Evolutionary conservation across 2,113 vertebrate species (phyloP), one percentile per base, ranked within the genome.

Genomic region (Urocitellus parryii): DNA sequence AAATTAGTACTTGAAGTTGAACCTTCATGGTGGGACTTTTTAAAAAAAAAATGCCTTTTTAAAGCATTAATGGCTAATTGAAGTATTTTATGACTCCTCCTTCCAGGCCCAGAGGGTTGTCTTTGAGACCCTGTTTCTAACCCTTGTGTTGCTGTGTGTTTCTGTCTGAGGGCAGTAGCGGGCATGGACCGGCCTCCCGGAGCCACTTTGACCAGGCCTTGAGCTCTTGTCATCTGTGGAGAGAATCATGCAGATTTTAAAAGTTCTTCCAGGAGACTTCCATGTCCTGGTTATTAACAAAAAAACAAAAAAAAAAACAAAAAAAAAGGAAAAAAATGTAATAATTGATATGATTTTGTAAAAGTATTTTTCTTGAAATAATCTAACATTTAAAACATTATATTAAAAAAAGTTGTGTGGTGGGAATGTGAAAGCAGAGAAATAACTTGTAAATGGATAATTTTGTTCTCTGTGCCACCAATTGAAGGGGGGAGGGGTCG

Each of bases 281-380:
- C 97, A 96, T 97, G 97, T 98, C 98, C 98, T 98, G 98, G 97
- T 98, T 98, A 96, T 98, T 98, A 98, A 96, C 97, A 97, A 98
- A 97, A n/a, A 68, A 97, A 97, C 39, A n/a, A 58, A 95, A 86
- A 51, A 97, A 97, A 83, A 51, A 97, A 97, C 1, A 45, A 45
- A 45, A 45, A 45, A 45, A 45, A 68, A 97, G 97, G 39, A 58
- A 95, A 86, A 51, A 97, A 97, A 95, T 97, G 95, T 97, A 97
- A 97, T 97, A 97, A 95, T 95, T 98, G 98, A 98, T 99, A 98
- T 98, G 98, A 97, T 98, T 98, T 99, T 98, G 97, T 98, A 98
- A 98, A 98, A 98, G 97, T 99, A 98, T 99, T 98, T 99, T 99
- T 99, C 98, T 99, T 98, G 98, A 98, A 98, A 98, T 98, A 94